phyloP scores from a whole-genome alignment of 2,113 vertebrate species.

The Gila orcuttii region DNA sequence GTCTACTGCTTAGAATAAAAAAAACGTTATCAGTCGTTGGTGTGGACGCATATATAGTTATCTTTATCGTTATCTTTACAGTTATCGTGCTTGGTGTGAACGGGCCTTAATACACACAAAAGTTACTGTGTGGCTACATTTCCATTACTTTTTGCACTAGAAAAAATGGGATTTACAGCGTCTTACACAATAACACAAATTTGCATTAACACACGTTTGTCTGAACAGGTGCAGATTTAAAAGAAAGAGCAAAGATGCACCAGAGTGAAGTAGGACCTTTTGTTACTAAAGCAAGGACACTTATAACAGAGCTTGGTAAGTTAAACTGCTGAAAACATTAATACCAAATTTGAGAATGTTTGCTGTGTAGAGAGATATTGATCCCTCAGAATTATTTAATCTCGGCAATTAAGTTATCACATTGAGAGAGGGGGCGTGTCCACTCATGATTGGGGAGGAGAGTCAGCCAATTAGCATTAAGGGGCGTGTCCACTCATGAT shows the following conservation, averaged over 20 bases:
- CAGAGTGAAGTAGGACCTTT: constrained; percentile 94
- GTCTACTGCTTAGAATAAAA: no score
- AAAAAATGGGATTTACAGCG: background rate
- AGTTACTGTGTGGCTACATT: background rate
- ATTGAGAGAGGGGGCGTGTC: background rate
- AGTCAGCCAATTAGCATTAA: no score
- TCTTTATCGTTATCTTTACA: no score
- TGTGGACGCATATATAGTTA: no score
- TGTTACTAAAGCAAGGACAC: constrained; percentile 88
- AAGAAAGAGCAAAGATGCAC: constrained; percentile 95
- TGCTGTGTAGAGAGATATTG: background rate
- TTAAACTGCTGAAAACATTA: background rate
- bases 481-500: no score
- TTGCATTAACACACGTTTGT: constrained; percentile 5
- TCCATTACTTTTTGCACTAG: background rate
- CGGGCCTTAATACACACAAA: no score
- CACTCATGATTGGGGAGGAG: no score
- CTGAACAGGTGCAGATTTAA: constrained; percentile 90
- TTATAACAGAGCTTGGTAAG: constrained; percentile 93
- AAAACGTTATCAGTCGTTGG: no score
- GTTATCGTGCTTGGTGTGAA: no score
- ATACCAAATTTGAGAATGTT: background rate
- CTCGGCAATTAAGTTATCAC: no score
- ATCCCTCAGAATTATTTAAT: background rate
- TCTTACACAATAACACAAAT: background rate